Evolutionary conservation across 2,888 invertebrate species (phyloP), one percentile per base, ranked within the genome.

Genomic region (Hydropsyche betteni): DNA sequence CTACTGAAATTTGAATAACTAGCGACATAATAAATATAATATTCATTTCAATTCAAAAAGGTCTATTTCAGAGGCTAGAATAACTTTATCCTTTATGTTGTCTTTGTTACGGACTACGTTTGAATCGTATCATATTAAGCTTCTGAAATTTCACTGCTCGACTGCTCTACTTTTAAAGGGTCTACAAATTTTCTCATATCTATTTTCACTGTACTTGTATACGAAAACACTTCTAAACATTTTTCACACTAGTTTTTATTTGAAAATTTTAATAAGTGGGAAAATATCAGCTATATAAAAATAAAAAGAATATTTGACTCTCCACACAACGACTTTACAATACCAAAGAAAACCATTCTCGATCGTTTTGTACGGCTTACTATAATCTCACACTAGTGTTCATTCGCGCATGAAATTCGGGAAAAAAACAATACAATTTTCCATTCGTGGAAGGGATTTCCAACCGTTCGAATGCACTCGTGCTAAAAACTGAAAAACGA

Each of bases 21-120:
- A 33, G 33, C 24, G 16, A 61, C 61, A 16, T 61, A 61, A 24
- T 24, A 61, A 61, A 61, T 61, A 61, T 61, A 61, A 61, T 61
- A 24, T 61, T 61, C 61, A 61, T 61, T 61, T 33, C 4, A 61
- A 61, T 61, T 61, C 61, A 61, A 61, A 61, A 24, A 24, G 61
- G 61, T 33, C 61, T 16, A 33, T 16, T 61, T 16, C 61, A 16
- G 24, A 16, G 61, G 61, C 16, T 24, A 61, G 61, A 61, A 61
- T 61, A 61, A 61, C 61, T 61, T 61, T 61, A 61, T 61, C 61
- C 61, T 61, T 61, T 61, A 61, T 61, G 61, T 61, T 61, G 24
- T 3, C 61, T 61, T 61, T 61, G 61, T 61, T 61, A 33, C 16
- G 61, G 16, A 61, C 61, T 61, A 61, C 10, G 33, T 61, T 61